A percentile compares a stretch with the other conserved stretches of the same genome.
phyloP scores from a whole-genome alignment of 2,113 vertebrate genomes.

The Polypterus senegalus region DNA sequence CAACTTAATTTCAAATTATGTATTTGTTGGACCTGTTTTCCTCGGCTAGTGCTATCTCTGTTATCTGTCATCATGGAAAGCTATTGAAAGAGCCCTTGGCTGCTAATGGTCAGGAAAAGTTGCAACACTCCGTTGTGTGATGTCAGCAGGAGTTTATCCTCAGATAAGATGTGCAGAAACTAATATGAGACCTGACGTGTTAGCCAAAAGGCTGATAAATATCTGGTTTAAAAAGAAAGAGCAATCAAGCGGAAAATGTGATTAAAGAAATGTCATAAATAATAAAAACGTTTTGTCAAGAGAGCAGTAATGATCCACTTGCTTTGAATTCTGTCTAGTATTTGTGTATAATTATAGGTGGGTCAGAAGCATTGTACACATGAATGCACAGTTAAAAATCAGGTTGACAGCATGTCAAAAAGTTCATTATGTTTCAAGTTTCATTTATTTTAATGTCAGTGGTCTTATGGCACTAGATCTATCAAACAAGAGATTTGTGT shows the following conservation, averaged over 20 bases:
- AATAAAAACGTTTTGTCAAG: slow-evolving; percentile 23
- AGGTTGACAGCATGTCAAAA: too few species aligned
- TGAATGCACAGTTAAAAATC: too few species aligned
- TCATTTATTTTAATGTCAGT: too few species aligned
- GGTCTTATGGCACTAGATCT: too few species aligned
- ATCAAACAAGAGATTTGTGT: too few species aligned
- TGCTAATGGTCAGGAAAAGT: slow-evolving; percentile 9
- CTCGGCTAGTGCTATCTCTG: slow-evolving; percentile 1
- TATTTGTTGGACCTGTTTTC: not conserved
- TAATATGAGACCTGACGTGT: slow-evolving; percentile 21
- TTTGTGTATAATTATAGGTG: too few species aligned
- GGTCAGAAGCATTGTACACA: too few species aligned
- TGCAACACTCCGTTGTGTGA: slow-evolving; percentile 15
- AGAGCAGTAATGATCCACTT: not conserved
- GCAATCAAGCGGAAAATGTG: slow-evolving; percentile 37
- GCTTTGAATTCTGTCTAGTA: too few species aligned
- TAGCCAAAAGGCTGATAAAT: slow-evolving; percentile 27
- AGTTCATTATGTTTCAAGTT: too few species aligned
- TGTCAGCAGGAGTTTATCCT: slow-evolving; percentile 28
- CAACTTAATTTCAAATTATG: too few species aligned
- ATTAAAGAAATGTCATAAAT: slow-evolving; percentile 36
- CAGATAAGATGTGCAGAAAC: slow-evolving; percentile 31
- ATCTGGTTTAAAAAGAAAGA: slow-evolving; percentile 30
- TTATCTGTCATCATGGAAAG: slow-evolving; percentile 11
- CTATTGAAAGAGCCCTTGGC: slow-evolving; percentile 8